Conservation (phyloP, 2,113 vertebrate genomes). For the Petroica traversi region DNA sequence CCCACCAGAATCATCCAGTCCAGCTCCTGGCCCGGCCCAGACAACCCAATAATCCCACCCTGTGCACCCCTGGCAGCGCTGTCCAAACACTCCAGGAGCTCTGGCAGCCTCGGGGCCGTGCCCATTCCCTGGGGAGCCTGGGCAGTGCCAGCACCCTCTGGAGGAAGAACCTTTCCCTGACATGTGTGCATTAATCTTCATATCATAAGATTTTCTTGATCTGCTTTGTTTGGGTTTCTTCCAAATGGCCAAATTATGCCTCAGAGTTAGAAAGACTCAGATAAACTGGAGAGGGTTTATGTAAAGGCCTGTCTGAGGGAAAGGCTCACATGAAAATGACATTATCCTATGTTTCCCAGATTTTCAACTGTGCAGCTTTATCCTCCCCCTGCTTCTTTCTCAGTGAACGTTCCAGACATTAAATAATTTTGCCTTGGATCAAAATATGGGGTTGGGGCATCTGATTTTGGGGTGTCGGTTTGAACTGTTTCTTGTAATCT, state of each 20-base stretch:
- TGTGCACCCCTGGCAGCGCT: rapidly evolving
- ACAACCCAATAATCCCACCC: neutral
- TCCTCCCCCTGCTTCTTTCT: neutral
- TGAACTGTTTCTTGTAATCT: neutral
- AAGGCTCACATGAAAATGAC: neutral
- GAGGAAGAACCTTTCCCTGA: neutral
- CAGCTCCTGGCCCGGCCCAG: rapidly evolving
- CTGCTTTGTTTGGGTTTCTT: neutral
- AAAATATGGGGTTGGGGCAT: neutral
- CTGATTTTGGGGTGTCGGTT: neutral
- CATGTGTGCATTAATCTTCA: neutral
- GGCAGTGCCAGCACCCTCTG: neutral
- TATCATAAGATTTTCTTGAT: neutral
- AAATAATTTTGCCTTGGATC: neutral
- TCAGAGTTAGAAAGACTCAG: neutral
- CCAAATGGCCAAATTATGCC: neutral
- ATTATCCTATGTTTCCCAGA: neutral
- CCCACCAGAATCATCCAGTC: neutral
- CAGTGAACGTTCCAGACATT: neutral
- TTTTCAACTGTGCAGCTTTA: neutral
- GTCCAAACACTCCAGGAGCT: neutral
- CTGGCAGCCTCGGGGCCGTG: neutral
- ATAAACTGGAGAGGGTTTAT: neutral
- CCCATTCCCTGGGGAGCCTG: neutral
- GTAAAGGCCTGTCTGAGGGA: neutral